Evolutionary conservation across 2,113 vertebrate species (phyloP).

Genomic region (Opisthocomus hoazin): DNA sequence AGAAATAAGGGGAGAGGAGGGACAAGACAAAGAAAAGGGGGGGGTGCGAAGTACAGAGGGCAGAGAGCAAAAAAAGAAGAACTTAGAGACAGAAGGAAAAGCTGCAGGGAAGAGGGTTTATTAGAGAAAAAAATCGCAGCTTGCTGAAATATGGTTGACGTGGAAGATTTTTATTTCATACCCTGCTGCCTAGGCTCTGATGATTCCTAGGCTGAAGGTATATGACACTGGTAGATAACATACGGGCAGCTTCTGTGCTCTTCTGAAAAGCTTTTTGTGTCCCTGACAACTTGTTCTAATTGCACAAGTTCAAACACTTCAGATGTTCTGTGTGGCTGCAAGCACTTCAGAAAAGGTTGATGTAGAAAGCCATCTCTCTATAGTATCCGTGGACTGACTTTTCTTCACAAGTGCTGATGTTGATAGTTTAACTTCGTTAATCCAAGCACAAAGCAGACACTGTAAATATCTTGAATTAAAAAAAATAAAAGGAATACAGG

Average conservation of each 20-base stretch:
- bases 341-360: constrained; percentile 63
- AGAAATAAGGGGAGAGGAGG: neutral
- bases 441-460: neutral
- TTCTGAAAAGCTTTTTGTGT: constrained; percentile 71
- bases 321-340: constrained; percentile 53
- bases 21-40: constrained; percentile 27
- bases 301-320: constrained; percentile 71
- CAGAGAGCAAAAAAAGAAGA: constrained; percentile 47
- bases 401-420: constrained; percentile 33
- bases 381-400: neutral
- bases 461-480: neutral
- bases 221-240: constrained; percentile 61
- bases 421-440: constrained; percentile 31
- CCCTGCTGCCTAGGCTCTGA: constrained; percentile 65
- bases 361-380: constrained; percentile 54
- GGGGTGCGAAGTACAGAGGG: constrained; percentile 47
- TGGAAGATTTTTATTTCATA: constrained; percentile 62
- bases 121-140: constrained; percentile 51
- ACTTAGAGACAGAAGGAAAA: constrained; percentile 66
- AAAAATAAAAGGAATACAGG: neutral
- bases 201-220: constrained; percentile 63
- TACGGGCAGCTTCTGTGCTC: constrained; percentile 60
- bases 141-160: constrained; percentile 54
- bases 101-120: constrained; percentile 65
- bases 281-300: constrained; percentile 73